Evolutionary conservation across 1,140 invertebrate genomes (phyloP).

Genomic region (Listronotus oregonensis): DNA sequence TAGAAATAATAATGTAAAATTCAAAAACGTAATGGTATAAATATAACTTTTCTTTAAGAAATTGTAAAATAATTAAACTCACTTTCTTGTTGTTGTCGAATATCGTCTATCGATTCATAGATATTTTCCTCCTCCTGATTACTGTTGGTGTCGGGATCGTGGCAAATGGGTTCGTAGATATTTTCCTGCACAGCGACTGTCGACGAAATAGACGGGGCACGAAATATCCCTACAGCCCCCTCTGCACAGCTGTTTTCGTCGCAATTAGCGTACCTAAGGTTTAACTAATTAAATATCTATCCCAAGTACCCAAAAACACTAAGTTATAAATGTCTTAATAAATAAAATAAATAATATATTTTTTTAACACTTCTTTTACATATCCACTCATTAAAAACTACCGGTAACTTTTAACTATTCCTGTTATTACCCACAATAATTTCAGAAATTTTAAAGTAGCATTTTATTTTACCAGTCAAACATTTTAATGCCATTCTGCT

Average conservation of each 20-base stretch:
- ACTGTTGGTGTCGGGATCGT: constrained; percentile 49
- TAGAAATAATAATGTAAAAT: neutral
- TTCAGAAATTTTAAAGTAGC: no score
- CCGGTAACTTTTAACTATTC: no score
- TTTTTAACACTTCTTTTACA: no score
- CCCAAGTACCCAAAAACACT: constrained; percentile 1
- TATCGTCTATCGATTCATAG: constrained; percentile 61
- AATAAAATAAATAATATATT: no score
- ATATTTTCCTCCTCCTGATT: constrained; percentile 60
- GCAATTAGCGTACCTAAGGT: constrained; percentile 51
- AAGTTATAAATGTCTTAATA: neutral
- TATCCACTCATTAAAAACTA: no score
- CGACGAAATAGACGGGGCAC: constrained; percentile 28
- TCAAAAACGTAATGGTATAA: no score
- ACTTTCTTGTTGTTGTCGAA: constrained; percentile 50
- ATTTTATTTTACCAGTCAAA: no score
- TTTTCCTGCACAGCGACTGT: constrained; percentile 59
- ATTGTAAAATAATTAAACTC: neutral
- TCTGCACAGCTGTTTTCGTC: constrained; percentile 62
- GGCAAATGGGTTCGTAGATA: constrained; percentile 59
- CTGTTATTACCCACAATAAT: no score
- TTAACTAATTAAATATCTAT: neutral
- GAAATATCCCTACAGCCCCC: constrained; percentile 58
- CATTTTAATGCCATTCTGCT: no score
- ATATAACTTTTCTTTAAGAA: no score